A percentile compares a stretch with the other conserved stretches of the same genome.
Evolutionary conservation across 1,140 invertebrate genomes (phyloP).

Genomic region (Aradophagus sp.): DNA sequence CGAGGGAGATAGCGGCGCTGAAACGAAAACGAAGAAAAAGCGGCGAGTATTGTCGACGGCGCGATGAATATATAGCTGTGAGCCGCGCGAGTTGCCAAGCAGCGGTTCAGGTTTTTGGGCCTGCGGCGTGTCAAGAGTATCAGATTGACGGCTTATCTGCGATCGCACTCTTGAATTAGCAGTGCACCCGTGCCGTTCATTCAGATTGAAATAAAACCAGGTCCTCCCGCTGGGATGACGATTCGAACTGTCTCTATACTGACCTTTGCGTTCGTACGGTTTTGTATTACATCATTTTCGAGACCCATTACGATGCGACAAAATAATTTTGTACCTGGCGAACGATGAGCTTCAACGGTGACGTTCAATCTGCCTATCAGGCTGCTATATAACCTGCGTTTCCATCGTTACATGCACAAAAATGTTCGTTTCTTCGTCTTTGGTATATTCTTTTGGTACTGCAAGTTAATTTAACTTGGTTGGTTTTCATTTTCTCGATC

Average conservation of each 20-base stretch:
- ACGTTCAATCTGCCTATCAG: too few relatives aligned
- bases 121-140: conserved; percentile 58
- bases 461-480: too few relatives aligned
- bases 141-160: conserved; percentile 59
- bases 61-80: conserved; percentile 50
- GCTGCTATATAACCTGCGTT: too few relatives aligned
- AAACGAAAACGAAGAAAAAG: too few relatives aligned
- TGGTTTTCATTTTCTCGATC: too few relatives aligned
- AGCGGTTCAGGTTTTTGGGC: conserved; percentile 52
- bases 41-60: conserved; percentile 44
- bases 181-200: conserved; percentile 52
- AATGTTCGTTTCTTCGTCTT: too few relatives aligned
- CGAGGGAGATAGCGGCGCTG: conserved; percentile 12
- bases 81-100: conserved; percentile 27
- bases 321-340: too few relatives aligned
- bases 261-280: conserved; percentile 22
- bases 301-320: too few relatives aligned
- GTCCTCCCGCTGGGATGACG: conserved; percentile 53
- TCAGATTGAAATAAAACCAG: conserved; percentile 52
- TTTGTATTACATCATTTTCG: conserved; percentile 39
- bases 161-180: conserved; percentile 58
- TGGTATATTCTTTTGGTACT: too few relatives aligned
- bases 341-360: too few relatives aligned
- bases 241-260: conserved; percentile 41
- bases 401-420: too few relatives aligned